phyloP scores from a whole-genome alignment of 2,888 invertebrate species.

The Drepanosiphum platanoidis region DNA sequence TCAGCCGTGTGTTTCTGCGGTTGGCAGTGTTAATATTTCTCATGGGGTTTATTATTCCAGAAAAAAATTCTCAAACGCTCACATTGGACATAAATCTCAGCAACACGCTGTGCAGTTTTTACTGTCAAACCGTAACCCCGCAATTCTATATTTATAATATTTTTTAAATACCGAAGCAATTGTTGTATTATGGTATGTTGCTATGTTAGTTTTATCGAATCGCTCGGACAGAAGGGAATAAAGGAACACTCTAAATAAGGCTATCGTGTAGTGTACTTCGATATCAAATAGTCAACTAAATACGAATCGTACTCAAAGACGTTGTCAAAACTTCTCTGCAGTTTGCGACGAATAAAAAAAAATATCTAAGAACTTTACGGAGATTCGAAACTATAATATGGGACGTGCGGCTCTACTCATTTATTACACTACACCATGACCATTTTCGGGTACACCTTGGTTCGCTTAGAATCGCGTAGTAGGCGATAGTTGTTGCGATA shows the following conservation, averaged over 20 bases:
- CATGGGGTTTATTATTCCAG: constrained; percentile 14
- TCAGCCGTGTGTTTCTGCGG: constrained; percentile 28
- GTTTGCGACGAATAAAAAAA: no score
- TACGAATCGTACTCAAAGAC: not conserved
- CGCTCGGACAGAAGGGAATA: not conserved
- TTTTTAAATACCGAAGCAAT: not conserved
- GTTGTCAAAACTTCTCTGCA: no score
- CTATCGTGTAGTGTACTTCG: no score
- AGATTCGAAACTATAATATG: not conserved
- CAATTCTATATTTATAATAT: not conserved
- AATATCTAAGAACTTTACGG: no score
- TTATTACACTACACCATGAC: not conserved
- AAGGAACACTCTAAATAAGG: no score
- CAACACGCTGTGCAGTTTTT: constrained; percentile 1
- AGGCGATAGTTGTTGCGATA: no score
- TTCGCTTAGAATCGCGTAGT: no score
- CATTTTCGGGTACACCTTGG: no score
- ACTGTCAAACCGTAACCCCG: constrained; percentile 11
- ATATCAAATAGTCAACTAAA: not conserved
- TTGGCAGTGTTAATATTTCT: constrained; percentile 20
- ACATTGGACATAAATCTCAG: not conserved
- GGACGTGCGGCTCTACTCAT: not conserved
- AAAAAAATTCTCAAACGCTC: not conserved
- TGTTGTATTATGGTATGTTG: not conserved
- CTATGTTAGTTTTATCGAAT: not conserved